Evolutionary conservation across 2,113 vertebrate species (phyloP).

Genomic region (Oncorhynchus nerka): DNA sequence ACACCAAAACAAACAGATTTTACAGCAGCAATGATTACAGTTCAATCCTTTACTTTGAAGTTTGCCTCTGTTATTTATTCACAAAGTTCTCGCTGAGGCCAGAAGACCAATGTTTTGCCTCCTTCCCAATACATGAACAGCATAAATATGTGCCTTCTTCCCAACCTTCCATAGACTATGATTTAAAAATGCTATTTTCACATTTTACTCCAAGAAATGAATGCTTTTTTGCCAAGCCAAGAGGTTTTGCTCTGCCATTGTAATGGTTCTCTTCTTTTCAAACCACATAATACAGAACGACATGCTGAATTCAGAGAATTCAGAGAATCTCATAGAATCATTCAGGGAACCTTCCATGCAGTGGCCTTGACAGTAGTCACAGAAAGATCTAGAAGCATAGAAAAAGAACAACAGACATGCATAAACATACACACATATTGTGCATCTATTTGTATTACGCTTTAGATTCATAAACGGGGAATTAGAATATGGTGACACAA

Average conservation of each 20-base stretch:
- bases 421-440: too few relatives aligned
- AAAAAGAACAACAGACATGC: too few relatives aligned
- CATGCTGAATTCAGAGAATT: slow-evolving; percentile 26
- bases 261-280: not conserved
- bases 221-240: not conserved
- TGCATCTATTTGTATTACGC: too few relatives aligned
- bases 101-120: not conserved
- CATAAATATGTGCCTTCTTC: too few relatives aligned
- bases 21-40: slow-evolving; percentile 23
- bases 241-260: not conserved
- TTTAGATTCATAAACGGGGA: too few relatives aligned
- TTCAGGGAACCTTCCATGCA: slow-evolving; percentile 23
- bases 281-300: too few relatives aligned
- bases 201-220: not conserved
- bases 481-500: too few relatives aligned
- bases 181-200: not conserved
- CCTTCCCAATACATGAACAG: not conserved
- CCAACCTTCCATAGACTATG: not conserved
- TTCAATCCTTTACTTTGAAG: too few relatives aligned
- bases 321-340: too few relatives aligned
- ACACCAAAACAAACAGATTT: slow-evolving; percentile 2
- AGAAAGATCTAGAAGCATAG: slow-evolving; percentile 24
- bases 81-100: too few relatives aligned
- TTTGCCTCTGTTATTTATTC: not conserved
- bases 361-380: slow-evolving; percentile 58